Conservation (phyloP, 2,797 vertebrate genomes). For the Cuculus canorus region DNA sequence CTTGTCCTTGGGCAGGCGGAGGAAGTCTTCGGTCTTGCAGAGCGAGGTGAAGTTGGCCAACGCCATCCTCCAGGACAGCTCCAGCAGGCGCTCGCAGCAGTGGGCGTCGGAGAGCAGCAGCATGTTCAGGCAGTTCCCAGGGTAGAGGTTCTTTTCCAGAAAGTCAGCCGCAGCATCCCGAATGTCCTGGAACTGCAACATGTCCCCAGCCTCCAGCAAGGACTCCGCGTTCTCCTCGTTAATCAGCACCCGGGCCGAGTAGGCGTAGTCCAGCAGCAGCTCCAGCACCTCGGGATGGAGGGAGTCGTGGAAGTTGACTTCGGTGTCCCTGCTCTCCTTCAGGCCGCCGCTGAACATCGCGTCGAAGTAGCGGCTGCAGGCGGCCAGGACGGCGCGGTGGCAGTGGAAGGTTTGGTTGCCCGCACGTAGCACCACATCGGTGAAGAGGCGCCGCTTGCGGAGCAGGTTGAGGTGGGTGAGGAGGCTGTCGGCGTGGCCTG, state of each 20-base stretch:
- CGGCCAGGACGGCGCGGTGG: constrained; percentile 94
- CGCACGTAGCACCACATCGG: constrained; percentile 93
- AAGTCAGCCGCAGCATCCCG: constrained; percentile 97
- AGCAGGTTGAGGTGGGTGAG: constrained; percentile 94
- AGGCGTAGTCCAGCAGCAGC: constrained; percentile 95
- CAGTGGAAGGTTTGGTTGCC: constrained; percentile 93
- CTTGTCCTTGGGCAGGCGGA: constrained; percentile 94
- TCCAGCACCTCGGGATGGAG: constrained; percentile 95
- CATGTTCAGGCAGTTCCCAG: constrained; percentile 96
- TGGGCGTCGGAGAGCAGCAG: constrained; percentile 94
- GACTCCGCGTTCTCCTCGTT: constrained; percentile 98
- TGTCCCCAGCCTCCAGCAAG: constrained; percentile 94
- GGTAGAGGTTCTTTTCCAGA: constrained; percentile 94
- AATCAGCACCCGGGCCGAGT: constrained; percentile 96
- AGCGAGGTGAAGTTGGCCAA: constrained; percentile 96
- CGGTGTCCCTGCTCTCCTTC: constrained; percentile 92
- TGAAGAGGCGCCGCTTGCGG: constrained; percentile 93
- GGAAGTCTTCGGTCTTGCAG: constrained; percentile 97
- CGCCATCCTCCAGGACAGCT: constrained; percentile 97
- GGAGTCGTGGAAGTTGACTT: constrained; percentile 94
- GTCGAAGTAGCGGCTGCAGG: constrained; percentile 97
- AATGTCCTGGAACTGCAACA: constrained; percentile 98
- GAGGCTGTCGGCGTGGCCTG: constrained; percentile 96
- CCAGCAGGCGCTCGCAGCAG: constrained; percentile 93
- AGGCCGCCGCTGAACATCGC: constrained; percentile 98